Conservation (phyloP, 2,888 invertebrate species). For the Neria commutata region DNA sequence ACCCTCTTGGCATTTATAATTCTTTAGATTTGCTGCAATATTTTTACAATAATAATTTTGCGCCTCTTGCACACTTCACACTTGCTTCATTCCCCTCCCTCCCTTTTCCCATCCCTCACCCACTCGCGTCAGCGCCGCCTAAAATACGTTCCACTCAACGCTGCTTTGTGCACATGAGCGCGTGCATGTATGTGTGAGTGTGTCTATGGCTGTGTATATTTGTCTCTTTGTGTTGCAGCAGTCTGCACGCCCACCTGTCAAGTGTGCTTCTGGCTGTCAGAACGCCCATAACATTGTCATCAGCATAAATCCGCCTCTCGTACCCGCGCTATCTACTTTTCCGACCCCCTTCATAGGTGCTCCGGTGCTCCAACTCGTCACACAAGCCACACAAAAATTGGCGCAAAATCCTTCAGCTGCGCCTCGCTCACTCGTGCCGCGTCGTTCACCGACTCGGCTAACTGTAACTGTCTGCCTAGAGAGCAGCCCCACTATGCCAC, state of each 20-base stretch:
- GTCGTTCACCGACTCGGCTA: slow-evolving; percentile 1
- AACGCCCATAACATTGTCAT: slow-evolving; percentile 56
- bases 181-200: not conserved
- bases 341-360: not conserved
- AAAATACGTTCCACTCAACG: no score
- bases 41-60: slow-evolving; percentile 37
- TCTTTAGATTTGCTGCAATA: slow-evolving; percentile 37
- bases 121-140: no score
- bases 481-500: no score
- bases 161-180: no score
- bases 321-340: slow-evolving; percentile 4
- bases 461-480: not conserved
- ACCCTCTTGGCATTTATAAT: slow-evolving; percentile 35
- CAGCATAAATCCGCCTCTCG: slow-evolving; percentile 41
- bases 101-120: not conserved
- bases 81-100: not conserved
- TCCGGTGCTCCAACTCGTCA: not conserved
- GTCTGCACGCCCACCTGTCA: slow-evolving; percentile 34
- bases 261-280: slow-evolving; percentile 54
- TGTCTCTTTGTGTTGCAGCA: not conserved
- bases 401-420: slow-evolving; percentile 46
- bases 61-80: slow-evolving; percentile 24
- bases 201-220: no score
- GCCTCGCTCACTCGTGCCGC: no score
- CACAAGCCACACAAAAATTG: slow-evolving; percentile 41